phyloP scores from a whole-genome alignment of 2,113 vertebrate species.

The Cololabis saira region DNA sequence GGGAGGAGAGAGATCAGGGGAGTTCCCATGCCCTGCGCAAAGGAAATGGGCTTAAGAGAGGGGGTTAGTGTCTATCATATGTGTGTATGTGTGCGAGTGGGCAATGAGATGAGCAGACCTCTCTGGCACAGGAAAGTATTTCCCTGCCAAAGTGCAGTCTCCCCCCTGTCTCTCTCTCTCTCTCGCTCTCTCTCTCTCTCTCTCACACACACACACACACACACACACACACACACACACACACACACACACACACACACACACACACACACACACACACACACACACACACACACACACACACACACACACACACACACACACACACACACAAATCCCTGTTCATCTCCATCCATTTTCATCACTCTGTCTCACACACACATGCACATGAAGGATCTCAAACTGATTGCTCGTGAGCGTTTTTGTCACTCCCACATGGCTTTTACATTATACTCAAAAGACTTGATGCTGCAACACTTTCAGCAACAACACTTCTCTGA shows the following conservation, averaged over 20 bases:
- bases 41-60: conserved; percentile 81
- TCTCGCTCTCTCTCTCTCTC: neutral
- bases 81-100: conserved; percentile 55
- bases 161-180: neutral
- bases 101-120: conserved; percentile 79
- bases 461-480: conserved; percentile 27
- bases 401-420: conserved; percentile 33
- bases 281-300: conserved; percentile 14
- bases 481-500: conserved; percentile 27
- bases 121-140: conserved; percentile 68
- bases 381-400: conserved; percentile 21
- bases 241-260: conserved; percentile 12
- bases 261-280: conserved; percentile 24
- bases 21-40: conserved; percentile 84
- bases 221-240: conserved; percentile 21
- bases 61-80: conserved; percentile 56
- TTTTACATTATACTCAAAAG: conserved; percentile 53
- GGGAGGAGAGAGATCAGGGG: conserved; percentile 74
- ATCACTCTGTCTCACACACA: conserved; percentile 35
- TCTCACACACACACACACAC: conserved; percentile 22
- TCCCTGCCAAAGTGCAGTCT: conserved; percentile 70
- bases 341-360: conserved; percentile 54
- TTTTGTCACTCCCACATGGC: conserved; percentile 48
- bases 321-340: conserved; percentile 24
- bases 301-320: conserved; percentile 21